Evolutionary conservation across 2,113 vertebrate species (phyloP), one percentile per base, ranked within the genome.

Genomic region (Equus quagga): DNA sequence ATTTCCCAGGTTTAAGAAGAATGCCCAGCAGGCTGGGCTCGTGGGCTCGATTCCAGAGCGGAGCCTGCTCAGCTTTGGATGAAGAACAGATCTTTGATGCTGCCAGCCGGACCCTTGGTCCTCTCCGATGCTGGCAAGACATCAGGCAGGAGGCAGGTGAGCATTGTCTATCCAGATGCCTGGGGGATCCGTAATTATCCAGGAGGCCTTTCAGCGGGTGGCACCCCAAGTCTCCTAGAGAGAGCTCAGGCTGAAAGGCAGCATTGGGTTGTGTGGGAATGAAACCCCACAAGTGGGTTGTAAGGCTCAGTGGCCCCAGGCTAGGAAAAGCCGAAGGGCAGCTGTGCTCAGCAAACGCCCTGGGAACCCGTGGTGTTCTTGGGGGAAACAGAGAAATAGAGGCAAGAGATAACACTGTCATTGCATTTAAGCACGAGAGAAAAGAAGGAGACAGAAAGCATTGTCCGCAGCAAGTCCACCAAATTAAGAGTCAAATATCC

Each of bases 231-330:
- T 8, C 2, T 46, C 58, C 18, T 28, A 49, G 11, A 31, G 23
- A 26, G 11, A 23, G 58, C 8, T 60, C 36, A 33, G 60, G 62
- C 60, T 41, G 62, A 49, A 65, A 31, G 3, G 4, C 28, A 33
- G 65, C 33, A 0, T 3, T 18, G 56, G 54, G 3, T 6, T n/a
- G 36, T 28, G 51, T 6, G 26, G 51, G 31, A 41, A 44, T n/a
- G 19, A 54, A 49, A 8, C 13, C 28, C 19, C 0, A 0, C 1
- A 11, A 8, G 28, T 2, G 2, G 13, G 6, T 44, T 73, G 36
- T 36, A 33, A 24, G 51, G 33, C 11, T 62, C 56, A 2, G 18
- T 5, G 82, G 10, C 2, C 13, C 70, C 18, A 10, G 76, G 3
- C 36, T 23, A 33, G 46, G 33, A 18, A 28, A 28, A 36, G 51